phyloP scores from a whole-genome alignment of 1,140 invertebrate genomes.

The Sitodiplosis mosellana region DNA sequence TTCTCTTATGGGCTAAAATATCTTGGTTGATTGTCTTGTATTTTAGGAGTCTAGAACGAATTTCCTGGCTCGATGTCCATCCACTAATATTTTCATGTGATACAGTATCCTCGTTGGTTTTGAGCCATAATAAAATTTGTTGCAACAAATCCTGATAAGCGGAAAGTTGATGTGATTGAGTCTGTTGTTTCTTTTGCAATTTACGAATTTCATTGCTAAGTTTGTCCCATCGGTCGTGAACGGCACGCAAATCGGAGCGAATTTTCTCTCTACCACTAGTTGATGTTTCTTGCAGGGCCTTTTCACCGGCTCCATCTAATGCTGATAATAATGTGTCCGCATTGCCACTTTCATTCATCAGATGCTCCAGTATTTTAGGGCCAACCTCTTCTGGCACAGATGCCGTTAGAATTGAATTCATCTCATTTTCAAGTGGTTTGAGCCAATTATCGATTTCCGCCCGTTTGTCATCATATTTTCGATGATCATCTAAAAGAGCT shows the following conservation, averaged over 20 bases:
- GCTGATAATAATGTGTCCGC: conserved; percentile 55
- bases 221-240: conserved; percentile 70
- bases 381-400: conserved; percentile 29
- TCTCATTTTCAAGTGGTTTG: conserved; percentile 50
- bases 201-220: conserved; percentile 60
- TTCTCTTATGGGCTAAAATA: conserved; percentile 70
- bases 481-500: conserved; percentile 67
- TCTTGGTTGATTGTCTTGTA: conserved; percentile 77
- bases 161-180: conserved; percentile 63
- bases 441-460: conserved; percentile 62
- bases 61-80: conserved; percentile 60
- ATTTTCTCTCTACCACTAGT: conserved; percentile 75
- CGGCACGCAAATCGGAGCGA: conserved; percentile 54
- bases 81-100: conserved; percentile 49
- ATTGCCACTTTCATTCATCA: conserved; percentile 66
- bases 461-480: conserved; percentile 56
- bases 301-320: conserved; percentile 59
- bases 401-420: conserved; percentile 41
- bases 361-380: conserved; percentile 45
- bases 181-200: conserved; percentile 67
- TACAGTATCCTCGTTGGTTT: conserved; percentile 64
- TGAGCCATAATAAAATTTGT: conserved; percentile 69
- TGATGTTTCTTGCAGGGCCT: conserved; percentile 77
- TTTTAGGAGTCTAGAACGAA: conserved; percentile 69
- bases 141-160: conserved; percentile 71